phyloP scores from a whole-genome alignment of 2,888 invertebrate genomes.

The Agrochola lota region DNA sequence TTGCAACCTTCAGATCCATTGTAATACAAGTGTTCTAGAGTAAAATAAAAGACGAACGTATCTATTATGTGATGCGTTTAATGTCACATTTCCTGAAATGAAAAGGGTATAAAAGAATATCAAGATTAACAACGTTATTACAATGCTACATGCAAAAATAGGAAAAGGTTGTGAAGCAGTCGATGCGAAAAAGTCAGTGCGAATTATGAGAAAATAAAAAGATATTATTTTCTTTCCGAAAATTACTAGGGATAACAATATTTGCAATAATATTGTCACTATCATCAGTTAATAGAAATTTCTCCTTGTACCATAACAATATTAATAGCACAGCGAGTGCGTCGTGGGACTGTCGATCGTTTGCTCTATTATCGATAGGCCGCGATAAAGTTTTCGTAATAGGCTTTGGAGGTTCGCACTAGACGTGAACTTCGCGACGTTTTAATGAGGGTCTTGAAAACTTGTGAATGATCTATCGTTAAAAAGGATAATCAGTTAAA shows the following conservation, averaged over 20 bases:
- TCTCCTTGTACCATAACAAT: conserved; percentile 34
- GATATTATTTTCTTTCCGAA: background rate
- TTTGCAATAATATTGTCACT: background rate
- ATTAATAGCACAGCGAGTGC: conserved; percentile 14
- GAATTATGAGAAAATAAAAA: background rate
- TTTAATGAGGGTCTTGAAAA: background rate
- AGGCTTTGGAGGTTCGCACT: conserved; percentile 46
- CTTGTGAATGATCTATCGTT: background rate
- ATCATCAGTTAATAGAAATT: conserved; percentile 11
- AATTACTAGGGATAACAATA: background rate
- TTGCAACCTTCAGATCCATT: background rate
- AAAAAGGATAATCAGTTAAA: background rate
- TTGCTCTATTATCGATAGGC: conserved; percentile 68
- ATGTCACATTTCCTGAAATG: background rate
- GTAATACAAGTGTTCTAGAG: background rate
- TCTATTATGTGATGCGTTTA: background rate
- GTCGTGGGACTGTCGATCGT: conserved; percentile 31
- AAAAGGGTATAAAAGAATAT: background rate
- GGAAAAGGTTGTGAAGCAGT: background rate
- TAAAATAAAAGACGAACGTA: background rate
- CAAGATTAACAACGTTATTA: background rate
- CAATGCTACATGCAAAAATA: background rate
- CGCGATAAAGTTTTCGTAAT: conserved; percentile 61
- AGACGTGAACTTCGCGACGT: background rate
- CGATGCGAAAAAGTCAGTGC: too few relatives aligned